Base-by-base conservation (phyloP, 2,888 invertebrate genomes). In the Orchesella flavescens region DNA sequence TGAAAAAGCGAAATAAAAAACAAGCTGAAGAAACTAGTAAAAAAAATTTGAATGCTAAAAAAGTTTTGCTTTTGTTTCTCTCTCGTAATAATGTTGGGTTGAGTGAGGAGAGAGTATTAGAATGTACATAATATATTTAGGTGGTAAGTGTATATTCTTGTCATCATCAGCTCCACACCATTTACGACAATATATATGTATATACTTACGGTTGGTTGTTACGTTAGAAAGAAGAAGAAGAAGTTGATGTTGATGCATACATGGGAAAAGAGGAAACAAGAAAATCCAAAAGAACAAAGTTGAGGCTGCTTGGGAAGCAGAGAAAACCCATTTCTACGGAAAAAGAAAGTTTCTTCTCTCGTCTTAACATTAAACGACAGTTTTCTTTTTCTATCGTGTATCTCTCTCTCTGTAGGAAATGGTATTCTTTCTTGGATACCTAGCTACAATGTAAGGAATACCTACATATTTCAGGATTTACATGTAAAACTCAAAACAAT, bases 141-240 rank as follows among this genome's bases (percentile, higher is more conserved):
- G 44, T 44, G 15, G 34, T 34, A 17, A 23, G 34, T 63, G 63
- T 17, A 63, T 63, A 68, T 68, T 43, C 19, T 19, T 71, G 55
- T 71, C 71, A 71, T 71, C 55, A 71, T 71, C 71, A 71, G 55
- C 71, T 71, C 17, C 71, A 71, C 71, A 55, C 55, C 71, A 71
- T 71, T 71, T 71, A 57, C 69, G 69, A 69, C 53, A 69, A 49
- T 69, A 69, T n/a, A n/a, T n/a, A n/a, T n/a, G n/a, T n/a, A n/a
- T n/a, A n/a, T 53, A 66, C 46, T 23, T 69, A 49, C 49, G n/a
- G 12, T 49, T 34, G n/a, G 12, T 49, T 34, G 34, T 34, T 34
- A 34, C 34, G 34, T 34, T 34, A 34, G 34, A 4, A 34, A 7
- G 34, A 34, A 2, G 2, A 34, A 7, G 34, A 34, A 2, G 2